Percentiles rank a stretch among this genome's conserved stretches.
Conservation (phyloP, 2,797 vertebrate species). For the Acanthopagrus latus region DNA sequence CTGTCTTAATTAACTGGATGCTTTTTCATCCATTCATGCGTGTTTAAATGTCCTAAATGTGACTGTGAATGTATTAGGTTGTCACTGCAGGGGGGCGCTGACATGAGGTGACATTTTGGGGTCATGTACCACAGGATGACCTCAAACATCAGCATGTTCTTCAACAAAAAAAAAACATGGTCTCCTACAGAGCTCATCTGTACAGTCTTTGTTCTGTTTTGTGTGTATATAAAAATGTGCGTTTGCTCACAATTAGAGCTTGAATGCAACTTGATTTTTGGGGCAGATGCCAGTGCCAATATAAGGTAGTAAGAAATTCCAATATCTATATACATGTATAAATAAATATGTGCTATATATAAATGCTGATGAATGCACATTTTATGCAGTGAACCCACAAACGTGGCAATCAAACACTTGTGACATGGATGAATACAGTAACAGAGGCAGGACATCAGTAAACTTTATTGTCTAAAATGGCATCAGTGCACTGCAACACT, state of each 20-base stretch:
- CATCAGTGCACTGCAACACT: no score
- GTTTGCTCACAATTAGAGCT: not conserved
- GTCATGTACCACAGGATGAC: conserved; percentile 54
- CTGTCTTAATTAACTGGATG: conserved; percentile 34
- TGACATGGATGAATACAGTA: no score
- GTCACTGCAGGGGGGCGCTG: conserved; percentile 34
- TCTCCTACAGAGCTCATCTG: not conserved
- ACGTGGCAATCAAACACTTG: no score
- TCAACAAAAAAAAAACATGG: conserved; percentile 4
- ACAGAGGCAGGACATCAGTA: no score
- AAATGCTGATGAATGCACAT: no score
- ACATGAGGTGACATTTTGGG: conserved; percentile 75
- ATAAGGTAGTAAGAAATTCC: no score
- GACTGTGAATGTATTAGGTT: conserved; percentile 32
- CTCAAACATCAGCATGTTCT: conserved; percentile 41
- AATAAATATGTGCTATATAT: no score
- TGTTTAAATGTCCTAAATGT: conserved; percentile 59
- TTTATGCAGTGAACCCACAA: no score
- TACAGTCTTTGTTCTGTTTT: not conserved
- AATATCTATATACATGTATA: no score
- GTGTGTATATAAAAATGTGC: not conserved
- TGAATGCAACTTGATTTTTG: no score
- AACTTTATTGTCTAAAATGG: no score
- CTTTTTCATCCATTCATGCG: conserved; percentile 36
- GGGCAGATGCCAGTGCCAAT: no score